A percentile compares a stretch with the other conserved stretches of the same genome.
Conservation (phyloP, 2,888 invertebrate genomes). For the Phortica magna region DNA sequence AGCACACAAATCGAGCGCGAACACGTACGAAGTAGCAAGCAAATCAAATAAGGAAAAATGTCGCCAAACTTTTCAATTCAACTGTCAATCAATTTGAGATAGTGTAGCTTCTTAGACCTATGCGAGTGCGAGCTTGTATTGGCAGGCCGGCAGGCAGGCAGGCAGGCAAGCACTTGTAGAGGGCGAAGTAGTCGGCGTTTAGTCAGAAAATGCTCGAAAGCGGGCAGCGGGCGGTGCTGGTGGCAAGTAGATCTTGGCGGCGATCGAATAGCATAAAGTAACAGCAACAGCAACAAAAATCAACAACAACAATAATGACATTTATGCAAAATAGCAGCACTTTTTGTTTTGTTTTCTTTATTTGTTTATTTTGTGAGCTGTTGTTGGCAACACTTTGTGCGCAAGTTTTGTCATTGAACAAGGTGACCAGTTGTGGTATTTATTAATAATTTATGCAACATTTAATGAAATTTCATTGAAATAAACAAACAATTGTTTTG, state of each 20-base stretch:
- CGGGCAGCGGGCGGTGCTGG: background rate
- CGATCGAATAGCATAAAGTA: constrained; percentile 21
- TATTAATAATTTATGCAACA: background rate
- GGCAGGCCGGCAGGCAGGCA: background rate
- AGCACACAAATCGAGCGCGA: background rate
- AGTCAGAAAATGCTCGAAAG: too few relatives aligned
- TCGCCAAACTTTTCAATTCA: constrained; percentile 77
- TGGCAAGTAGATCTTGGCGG: constrained; percentile 20
- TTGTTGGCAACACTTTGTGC: constrained; percentile 21
- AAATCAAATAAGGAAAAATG: constrained; percentile 75
- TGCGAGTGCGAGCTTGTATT: background rate
- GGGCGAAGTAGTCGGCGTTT: background rate
- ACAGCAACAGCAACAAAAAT: constrained; percentile 66
- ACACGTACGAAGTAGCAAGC: constrained; percentile 48
- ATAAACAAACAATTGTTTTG: too few relatives aligned
- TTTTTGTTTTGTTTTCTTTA: background rate
- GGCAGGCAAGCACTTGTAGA: background rate
- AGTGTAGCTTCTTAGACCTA: constrained; percentile 53
- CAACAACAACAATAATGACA: constrained; percentile 72
- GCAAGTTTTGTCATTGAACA: background rate
- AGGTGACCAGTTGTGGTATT: constrained; percentile 45
- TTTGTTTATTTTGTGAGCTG: background rate
- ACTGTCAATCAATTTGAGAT: constrained; percentile 77
- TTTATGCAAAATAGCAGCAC: constrained; percentile 65
- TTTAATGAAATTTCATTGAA: too few relatives aligned